A percentile compares a stretch with the other conserved stretches of the same genome.
Evolutionary conservation across 2,113 vertebrate genomes (phyloP).

Genomic region (Bubo scandiacus): DNA sequence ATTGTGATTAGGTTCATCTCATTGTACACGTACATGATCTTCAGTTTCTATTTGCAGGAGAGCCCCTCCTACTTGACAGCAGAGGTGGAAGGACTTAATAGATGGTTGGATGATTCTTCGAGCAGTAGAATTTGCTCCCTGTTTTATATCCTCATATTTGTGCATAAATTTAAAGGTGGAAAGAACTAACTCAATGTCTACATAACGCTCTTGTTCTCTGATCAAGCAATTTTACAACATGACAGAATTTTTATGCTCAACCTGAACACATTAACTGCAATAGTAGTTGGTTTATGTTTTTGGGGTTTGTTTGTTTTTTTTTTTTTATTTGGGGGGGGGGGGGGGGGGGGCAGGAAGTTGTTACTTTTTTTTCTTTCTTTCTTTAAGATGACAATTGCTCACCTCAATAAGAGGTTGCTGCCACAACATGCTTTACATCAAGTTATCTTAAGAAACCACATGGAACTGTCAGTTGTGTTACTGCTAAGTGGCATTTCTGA

Average conservation of each 20-base stretch:
- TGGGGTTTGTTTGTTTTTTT: neutral
- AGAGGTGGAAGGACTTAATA: neutral
- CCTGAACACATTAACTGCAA: neutral
- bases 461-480: neutral
- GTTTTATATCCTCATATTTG: neutral
- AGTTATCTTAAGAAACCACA: slow-evolving; percentile 7
- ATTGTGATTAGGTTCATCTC: neutral
- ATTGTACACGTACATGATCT: neutral
- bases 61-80: neutral
- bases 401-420: neutral
- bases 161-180: neutral
- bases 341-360: rapidly evolving
- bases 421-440: neutral
- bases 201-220: neutral
- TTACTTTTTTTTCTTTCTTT: neutral
- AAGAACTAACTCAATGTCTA: neutral
- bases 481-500: slow-evolving; percentile 2
- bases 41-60: neutral
- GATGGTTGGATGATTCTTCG: neutral
- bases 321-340: no score
- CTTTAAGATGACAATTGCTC: neutral
- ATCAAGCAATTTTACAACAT: neutral
- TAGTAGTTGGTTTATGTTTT: no score
- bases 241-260: neutral
- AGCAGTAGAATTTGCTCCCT: neutral